Evolutionary conservation across 2,888 invertebrate genomes (phyloP), one percentile per base, ranked within the genome.

Genomic region (Chalcis sispes): DNA sequence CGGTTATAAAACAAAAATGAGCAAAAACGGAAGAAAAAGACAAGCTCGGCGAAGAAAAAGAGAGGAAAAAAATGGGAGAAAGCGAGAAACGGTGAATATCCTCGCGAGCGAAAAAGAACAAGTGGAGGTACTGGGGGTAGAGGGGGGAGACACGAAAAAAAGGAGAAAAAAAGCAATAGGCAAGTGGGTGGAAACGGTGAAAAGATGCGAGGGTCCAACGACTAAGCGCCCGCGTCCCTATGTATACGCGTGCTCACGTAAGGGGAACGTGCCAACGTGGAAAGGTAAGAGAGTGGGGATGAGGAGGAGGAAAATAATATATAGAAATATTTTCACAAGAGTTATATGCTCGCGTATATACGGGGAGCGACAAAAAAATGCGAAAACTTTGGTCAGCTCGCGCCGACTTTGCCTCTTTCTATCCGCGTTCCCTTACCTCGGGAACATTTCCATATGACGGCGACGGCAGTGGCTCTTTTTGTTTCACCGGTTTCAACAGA

Each of bases 251-350:
- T 18, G 32, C 1, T 13, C 18, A 29, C 15, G 20, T 32, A 48
- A 40, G 54, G 7, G 77, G 67, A n/a, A n/a, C n/a, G n/a, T n/a
- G n/a, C n/a, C n/a, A n/a, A n/a, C n/a, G n/a, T n/a, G n/a, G n/a
- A n/a, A n/a, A n/a, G n/a, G n/a, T n/a, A n/a, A n/a, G n/a, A n/a
- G n/a, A n/a, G n/a, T n/a, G n/a, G n/a, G n/a, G 70, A 70, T 71
- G 75, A 77, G 72, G 77, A 73, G 79, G 81, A 71, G 79, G 79
- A 80, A 80, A 80, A 82, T 82, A 82, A 82, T 82, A 85, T 85
- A 85, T 85, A 85, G 85, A 86, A 86, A 87, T 85, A 87, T 87
- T 87, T 87, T 87, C 85, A 86, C 82, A 86, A 85, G 85, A 85
- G 84, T 82, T 81, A 81, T 82, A n/a, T n/a, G n/a, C n/a, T n/a